Percentiles rank a stretch among this genome's conserved stretches.
phyloP scores from a whole-genome alignment of 1,140 invertebrate genomes.

The Calephelis nemesis region DNA sequence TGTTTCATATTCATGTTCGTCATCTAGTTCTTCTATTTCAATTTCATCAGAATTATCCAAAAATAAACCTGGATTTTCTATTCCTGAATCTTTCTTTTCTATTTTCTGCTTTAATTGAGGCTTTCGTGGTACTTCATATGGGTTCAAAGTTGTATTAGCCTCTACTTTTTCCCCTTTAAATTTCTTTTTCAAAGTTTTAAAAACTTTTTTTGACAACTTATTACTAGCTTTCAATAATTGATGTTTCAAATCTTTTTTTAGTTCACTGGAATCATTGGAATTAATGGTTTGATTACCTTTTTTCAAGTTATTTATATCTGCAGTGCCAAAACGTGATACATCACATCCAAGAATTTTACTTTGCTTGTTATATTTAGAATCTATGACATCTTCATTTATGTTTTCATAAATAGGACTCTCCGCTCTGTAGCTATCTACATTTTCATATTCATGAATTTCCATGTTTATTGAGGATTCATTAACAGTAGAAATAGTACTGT shows the following conservation, averaged over 20 bases:
- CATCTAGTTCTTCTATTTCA: slow-evolving; percentile 68
- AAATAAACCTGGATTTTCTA: slow-evolving; percentile 71
- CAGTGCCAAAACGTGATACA: slow-evolving; percentile 65
- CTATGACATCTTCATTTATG: slow-evolving; percentile 46
- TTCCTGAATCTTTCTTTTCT: slow-evolving; percentile 53
- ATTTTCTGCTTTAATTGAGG: slow-evolving; percentile 47
- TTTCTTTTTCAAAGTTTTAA: slow-evolving; percentile 72
- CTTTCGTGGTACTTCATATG: slow-evolving; percentile 73
- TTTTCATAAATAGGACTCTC: slow-evolving; percentile 72
- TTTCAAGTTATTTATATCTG: slow-evolving; percentile 73
- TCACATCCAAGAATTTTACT: slow-evolving; percentile 74
- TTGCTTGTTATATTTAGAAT: slow-evolving; percentile 66
- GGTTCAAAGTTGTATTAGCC: slow-evolving; percentile 58
- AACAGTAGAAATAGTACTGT: slow-evolving; percentile 67
- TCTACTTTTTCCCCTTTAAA: slow-evolving; percentile 72
- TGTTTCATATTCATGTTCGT: slow-evolving; percentile 68
- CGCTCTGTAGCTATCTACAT: slow-evolving; percentile 55
- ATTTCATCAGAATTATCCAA: slow-evolving; percentile 75
- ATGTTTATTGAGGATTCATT: slow-evolving; percentile 52
- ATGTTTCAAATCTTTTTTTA: slow-evolving; percentile 59
- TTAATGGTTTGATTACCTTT: slow-evolving; percentile 46
- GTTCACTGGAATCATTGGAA: slow-evolving; percentile 59
- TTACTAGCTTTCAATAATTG: slow-evolving; percentile 60
- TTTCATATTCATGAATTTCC: slow-evolving; percentile 63
- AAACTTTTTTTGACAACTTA: slow-evolving; percentile 72